Evolutionary conservation across 2,888 invertebrate species (phyloP).

Genomic region (Ophonus ardosiacus): DNA sequence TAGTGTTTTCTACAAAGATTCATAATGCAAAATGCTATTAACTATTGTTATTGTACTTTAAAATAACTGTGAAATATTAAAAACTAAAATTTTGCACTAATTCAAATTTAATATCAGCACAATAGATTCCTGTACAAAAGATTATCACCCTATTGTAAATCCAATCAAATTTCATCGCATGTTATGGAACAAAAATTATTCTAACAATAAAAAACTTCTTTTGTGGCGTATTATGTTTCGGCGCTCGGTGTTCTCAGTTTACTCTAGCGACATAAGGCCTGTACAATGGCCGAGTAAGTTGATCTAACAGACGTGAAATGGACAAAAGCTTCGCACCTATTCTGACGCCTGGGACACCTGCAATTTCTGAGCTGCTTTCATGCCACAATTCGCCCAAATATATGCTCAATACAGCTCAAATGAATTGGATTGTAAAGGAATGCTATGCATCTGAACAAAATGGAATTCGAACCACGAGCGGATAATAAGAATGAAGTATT

Average conservation of each 20-base stretch:
- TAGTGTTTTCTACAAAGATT: too few species aligned
- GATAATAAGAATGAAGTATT: too few species aligned
- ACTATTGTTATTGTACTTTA: too few species aligned
- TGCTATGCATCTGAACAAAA: background rate
- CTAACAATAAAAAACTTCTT: constrained; percentile 14
- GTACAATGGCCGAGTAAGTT: constrained; percentile 19
- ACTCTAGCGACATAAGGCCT: background rate
- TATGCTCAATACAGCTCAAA: background rate
- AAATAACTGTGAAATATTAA: background rate
- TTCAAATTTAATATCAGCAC: background rate
- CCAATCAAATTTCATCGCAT: constrained; percentile 5
- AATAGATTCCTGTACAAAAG: background rate
- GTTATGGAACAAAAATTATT: constrained; percentile 13
- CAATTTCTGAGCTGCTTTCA: constrained; percentile 9
- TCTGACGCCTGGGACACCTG: constrained; percentile 27
- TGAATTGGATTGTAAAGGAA: constrained; percentile 4
- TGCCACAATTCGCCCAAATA: constrained; percentile 27
- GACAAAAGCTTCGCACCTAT: constrained; percentile 39
- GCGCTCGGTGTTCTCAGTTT: constrained; percentile 6
- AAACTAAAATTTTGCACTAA: background rate
- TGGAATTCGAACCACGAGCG: background rate
- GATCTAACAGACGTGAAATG: constrained; percentile 18
- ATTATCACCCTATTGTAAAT: background rate
- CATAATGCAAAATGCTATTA: too few species aligned
- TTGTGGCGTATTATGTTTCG: constrained; percentile 13